These are phyloP conservation scores for Mesoclemmys tuberculata DNA, from an alignment of 2,113 vertebrate genomes.

Conservation along the genomic window DNA sequence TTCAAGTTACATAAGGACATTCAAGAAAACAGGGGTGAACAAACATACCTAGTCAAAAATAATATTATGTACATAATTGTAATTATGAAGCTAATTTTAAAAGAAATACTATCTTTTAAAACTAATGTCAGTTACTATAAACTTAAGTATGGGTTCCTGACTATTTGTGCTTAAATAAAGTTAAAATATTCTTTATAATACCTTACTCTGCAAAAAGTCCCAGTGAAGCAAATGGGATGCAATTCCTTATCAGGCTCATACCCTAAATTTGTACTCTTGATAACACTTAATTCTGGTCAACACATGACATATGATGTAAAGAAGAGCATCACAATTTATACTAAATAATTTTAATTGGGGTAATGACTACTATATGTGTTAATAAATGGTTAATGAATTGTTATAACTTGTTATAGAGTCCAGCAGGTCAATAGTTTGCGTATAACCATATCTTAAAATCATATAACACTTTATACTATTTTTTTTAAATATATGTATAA, in stretches of 20 bases:
- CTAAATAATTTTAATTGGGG: background rate
- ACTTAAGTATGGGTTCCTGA: background rate
- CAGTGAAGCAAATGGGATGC: background rate
- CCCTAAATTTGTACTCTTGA: background rate
- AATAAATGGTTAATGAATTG: background rate
- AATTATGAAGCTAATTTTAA: background rate
- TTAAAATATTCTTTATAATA: background rate
- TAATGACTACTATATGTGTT: background rate
- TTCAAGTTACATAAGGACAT: background rate
- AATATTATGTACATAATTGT: background rate
- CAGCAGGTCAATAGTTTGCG: background rate
- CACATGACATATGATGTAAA: background rate
- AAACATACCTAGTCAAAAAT: background rate
- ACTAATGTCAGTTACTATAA: background rate
- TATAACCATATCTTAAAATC: background rate
- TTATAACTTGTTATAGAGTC: background rate
- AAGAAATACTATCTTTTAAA: background rate
- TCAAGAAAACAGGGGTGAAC: background rate
- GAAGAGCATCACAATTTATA: background rate
- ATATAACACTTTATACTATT: background rate
- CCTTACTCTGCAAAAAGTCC: background rate
- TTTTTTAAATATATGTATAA: background rate
- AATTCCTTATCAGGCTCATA: background rate
- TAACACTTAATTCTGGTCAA: background rate
- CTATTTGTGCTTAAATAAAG: background rate